phyloP scores from a whole-genome alignment of 2,113 vertebrate species.

The Psittacula cyanocephala region DNA sequence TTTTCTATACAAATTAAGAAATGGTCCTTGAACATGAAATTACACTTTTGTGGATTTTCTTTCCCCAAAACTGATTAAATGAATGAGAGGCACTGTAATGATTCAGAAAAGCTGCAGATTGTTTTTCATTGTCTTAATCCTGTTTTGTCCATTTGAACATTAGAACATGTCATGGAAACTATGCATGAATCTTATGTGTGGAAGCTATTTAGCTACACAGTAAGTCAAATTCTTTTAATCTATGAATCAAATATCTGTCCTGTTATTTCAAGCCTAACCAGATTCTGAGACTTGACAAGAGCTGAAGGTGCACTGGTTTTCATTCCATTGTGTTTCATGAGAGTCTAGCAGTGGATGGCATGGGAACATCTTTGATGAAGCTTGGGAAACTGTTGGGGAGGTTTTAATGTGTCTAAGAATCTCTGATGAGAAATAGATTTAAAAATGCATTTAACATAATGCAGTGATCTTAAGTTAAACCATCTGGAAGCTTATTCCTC shows the following conservation, averaged over 20 bases:
- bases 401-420: not conserved
- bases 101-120: not conserved
- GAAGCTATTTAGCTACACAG: not conserved
- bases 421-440: not conserved
- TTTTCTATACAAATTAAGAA: not conserved
- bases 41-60: not conserved
- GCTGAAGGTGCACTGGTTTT: not conserved
- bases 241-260: not conserved
- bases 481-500: not conserved
- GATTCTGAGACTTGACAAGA: not conserved
- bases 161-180: not conserved
- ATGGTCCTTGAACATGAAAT: not conserved
- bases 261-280: not conserved
- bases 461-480: not conserved
- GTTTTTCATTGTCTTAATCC: not conserved
- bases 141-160: not conserved
- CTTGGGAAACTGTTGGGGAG: not conserved
- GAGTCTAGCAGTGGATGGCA: not conserved
- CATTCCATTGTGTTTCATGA: not conserved
- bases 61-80: not conserved
- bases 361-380: not conserved
- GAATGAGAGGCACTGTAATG: not conserved
- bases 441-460: not conserved
- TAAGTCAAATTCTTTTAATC: not conserved
- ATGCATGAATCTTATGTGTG: rapidly evolving